Evolutionary conservation across 2,888 invertebrate species (phyloP).

Genomic region (Pocota personata): DNA sequence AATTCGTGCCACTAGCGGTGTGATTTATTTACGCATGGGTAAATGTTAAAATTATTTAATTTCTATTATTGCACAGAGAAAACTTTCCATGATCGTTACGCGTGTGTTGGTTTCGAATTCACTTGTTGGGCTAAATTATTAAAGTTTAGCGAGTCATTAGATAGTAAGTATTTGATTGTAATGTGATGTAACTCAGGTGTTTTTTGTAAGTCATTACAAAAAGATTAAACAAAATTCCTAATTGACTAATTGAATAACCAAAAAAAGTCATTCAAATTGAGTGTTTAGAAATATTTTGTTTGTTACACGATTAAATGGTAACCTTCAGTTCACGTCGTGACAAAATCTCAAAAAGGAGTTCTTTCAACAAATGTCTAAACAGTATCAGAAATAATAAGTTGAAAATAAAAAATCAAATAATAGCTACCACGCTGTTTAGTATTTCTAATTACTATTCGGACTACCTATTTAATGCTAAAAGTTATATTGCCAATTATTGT

Average conservation of each 20-base stretch:
- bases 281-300: background rate
- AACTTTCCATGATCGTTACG: background rate
- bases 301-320: no score
- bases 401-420: background rate
- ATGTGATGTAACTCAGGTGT: background rate
- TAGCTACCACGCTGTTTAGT: background rate
- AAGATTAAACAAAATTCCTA: background rate
- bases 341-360: no score
- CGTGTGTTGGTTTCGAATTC: background rate
- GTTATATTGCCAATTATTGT: background rate
- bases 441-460: background rate
- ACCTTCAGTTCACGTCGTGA: no score
- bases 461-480: background rate
- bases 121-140: background rate
- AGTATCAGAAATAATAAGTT: no score
- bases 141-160: background rate
- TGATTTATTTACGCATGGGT: slow-evolving; percentile 14
- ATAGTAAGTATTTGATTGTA: background rate
- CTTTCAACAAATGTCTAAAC: no score
- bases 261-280: background rate
- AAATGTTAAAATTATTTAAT: slow-evolving; percentile 7
- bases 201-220: background rate
- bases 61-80: background rate
- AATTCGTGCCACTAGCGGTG: background rate
- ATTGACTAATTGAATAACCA: background rate